phyloP scores from a whole-genome alignment of 2,113 vertebrate species.

The Bubo blakistoni region DNA sequence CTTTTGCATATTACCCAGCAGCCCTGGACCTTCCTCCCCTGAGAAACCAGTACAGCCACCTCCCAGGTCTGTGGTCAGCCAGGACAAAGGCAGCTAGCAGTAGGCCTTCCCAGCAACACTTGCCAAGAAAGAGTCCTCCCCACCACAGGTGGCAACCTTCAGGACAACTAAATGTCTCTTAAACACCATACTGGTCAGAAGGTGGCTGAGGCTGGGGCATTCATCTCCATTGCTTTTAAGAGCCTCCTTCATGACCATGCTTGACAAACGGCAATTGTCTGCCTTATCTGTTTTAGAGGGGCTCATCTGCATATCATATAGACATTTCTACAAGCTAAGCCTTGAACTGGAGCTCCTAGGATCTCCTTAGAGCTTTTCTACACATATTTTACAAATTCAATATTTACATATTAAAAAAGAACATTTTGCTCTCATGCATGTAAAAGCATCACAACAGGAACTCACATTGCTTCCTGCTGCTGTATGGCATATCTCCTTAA shows the following conservation, averaged over 20 bases:
- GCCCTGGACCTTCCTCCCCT: neutral
- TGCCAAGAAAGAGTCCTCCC: neutral
- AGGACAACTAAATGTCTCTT: neutral
- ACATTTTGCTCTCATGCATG: neutral
- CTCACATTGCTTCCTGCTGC: neutral
- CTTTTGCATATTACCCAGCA: neutral
- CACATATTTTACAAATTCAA: neutral
- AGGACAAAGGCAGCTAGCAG: neutral
- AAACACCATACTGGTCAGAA: neutral
- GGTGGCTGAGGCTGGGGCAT: neutral
- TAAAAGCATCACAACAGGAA: neutral
- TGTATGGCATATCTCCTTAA: neutral
- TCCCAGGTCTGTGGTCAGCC: neutral
- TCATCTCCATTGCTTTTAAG: neutral
- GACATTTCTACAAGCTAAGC: neutral
- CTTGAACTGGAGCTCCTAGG: neutral
- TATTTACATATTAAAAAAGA: neutral
- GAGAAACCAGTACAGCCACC: neutral
- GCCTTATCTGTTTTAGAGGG: neutral
- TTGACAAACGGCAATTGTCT: neutral
- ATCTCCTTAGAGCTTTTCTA: neutral
- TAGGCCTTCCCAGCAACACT: neutral
- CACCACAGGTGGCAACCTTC: neutral
- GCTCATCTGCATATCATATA: neutral
- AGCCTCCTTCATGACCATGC: neutral